phyloP scores from a whole-genome alignment of 2,113 vertebrate genomes.

The Tursiops truncatus region DNA sequence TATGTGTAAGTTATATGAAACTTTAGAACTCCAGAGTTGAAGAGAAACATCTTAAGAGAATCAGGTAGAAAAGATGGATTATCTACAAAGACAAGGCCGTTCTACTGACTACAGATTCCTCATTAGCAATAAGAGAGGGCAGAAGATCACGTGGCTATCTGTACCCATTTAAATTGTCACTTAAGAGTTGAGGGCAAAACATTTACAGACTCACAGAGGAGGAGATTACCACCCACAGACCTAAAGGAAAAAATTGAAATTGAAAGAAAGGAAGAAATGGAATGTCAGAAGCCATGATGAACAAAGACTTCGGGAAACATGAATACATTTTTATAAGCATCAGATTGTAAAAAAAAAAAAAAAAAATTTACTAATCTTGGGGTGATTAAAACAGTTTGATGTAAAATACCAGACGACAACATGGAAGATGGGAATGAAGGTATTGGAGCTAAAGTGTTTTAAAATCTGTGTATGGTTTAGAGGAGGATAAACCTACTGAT shows the following conservation, averaged over 20 bases:
- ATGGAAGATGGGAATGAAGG: background rate
- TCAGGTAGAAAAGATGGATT: background rate
- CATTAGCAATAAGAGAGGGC: background rate
- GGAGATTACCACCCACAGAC: background rate
- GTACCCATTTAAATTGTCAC: background rate
- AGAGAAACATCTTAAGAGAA: background rate
- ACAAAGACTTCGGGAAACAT: background rate
- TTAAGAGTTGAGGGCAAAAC: background rate
- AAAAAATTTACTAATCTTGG: background rate
- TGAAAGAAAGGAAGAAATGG: background rate
- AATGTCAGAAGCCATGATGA: background rate
- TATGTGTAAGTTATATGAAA: background rate
- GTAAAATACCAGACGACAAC: background rate
- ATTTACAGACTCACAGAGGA: background rate
- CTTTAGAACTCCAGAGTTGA: background rate
- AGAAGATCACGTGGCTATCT: background rate
- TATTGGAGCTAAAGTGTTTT: background rate
- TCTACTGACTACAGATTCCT: background rate
- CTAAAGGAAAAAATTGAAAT: background rate
- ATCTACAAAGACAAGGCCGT: background rate
- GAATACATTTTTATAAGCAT: background rate
- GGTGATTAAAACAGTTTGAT: background rate
- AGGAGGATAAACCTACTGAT: background rate
- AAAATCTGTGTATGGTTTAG: background rate
- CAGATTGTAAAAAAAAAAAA: background rate